Evolutionary conservation across 2,888 invertebrate species (phyloP).

Genomic region (Mythimna loreyi): DNA sequence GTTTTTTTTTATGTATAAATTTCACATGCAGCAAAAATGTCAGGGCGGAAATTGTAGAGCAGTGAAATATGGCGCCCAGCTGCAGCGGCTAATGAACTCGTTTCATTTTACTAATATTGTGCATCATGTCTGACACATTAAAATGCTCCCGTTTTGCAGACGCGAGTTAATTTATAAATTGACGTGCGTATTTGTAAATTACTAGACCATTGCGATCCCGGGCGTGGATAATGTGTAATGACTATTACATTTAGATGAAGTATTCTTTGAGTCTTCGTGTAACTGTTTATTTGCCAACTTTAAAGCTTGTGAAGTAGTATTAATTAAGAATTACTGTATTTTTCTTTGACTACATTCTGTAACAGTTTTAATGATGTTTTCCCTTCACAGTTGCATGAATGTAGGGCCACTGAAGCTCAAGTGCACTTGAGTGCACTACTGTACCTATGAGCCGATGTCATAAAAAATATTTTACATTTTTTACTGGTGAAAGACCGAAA

Average conservation of each 20-base stretch:
- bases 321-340: constrained; percentile 15
- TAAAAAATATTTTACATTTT: constrained; percentile 15
- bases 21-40: constrained; percentile 81
- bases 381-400: constrained; percentile 20
- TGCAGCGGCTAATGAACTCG: constrained; percentile 85
- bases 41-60: constrained; percentile 79
- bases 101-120: constrained; percentile 85
- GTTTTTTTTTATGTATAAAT: constrained; percentile 73
- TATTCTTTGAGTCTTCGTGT: constrained; percentile 16
- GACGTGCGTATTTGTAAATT: constrained; percentile 56
- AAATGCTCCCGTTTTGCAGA: constrained; percentile 63
- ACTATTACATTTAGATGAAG: constrained; percentile 30
- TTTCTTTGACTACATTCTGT: constrained; percentile 18
- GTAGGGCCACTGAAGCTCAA: constrained; percentile 21
- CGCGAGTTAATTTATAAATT: constrained; percentile 62
- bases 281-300: constrained; percentile 6
- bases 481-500: constrained; percentile 5
- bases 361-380: constrained; percentile 41
- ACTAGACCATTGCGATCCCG: constrained; percentile 46
- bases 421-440: constrained; percentile 3
- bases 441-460: constrained; percentile 12
- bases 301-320: constrained; percentile 5
- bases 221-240: constrained; percentile 24
- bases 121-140: constrained; percentile 78
- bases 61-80: constrained; percentile 84